Conservation (phyloP, 2,888 invertebrate genomes). For the Keiferia lycopersicella region DNA sequence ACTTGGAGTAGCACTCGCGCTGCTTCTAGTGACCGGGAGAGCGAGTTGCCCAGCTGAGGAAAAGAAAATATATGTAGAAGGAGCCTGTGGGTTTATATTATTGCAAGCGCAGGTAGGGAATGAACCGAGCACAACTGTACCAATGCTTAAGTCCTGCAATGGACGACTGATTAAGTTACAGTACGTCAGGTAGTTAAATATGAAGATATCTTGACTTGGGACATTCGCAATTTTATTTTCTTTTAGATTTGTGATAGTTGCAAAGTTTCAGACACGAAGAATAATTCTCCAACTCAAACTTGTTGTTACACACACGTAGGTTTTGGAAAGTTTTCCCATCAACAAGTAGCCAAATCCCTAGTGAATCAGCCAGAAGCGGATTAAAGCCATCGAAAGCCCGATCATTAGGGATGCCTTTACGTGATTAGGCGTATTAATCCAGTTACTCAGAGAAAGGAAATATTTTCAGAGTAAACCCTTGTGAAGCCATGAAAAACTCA, state of each 20-base stretch:
- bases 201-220: constrained; percentile 23
- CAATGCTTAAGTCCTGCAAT: too few species aligned
- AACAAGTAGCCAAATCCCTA: not conserved
- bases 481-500: too few species aligned
- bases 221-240: not conserved
- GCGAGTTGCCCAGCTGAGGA: constrained; percentile 61
- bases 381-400: constrained; percentile 7
- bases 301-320: not conserved
- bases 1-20: constrained; percentile 92
- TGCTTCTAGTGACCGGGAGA: constrained; percentile 89
- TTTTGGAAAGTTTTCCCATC: constrained; percentile 6
- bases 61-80: not conserved
- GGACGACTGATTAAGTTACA: too few species aligned
- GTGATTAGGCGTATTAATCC: constrained; percentile 21
- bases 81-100: not conserved
- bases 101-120: too few species aligned
- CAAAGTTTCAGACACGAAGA: not conserved
- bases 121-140: too few species aligned
- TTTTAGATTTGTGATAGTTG: constrained; percentile 4
- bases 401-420: constrained; percentile 21
- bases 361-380: constrained; percentile 7
- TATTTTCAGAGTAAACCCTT: too few species aligned
- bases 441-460: too few species aligned
- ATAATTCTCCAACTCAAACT: not conserved
- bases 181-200: not conserved